Percentiles rank a stretch among this genome's conserved stretches.
phyloP scores from a whole-genome alignment of 2,797 vertebrate genomes.

The Hirundo rustica region DNA sequence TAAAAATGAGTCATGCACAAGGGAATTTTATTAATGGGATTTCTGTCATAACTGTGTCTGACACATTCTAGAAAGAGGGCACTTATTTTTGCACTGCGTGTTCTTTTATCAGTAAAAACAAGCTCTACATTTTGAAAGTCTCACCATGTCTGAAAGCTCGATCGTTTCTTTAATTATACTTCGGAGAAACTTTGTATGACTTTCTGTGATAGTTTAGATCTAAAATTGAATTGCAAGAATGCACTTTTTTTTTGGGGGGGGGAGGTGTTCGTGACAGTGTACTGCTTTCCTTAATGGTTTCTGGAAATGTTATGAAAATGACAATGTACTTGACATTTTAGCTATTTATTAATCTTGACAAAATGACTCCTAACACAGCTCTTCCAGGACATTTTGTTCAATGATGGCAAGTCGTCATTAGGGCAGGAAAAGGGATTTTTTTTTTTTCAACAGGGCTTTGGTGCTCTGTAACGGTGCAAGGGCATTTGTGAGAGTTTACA shows the following conservation, averaged over 20 bases:
- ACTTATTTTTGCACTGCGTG: constrained; percentile 22
- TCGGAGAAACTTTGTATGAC: neutral
- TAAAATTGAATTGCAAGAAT: neutral
- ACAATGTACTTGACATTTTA: neutral
- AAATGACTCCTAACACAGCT: neutral
- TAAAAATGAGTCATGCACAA: constrained; percentile 11
- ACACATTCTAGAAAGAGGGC: neutral
- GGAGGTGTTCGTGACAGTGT: neutral
- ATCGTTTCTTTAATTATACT: neutral
- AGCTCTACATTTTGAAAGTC: neutral
- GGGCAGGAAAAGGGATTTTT: neutral
- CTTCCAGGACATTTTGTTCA: neutral
- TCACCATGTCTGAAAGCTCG: neutral
- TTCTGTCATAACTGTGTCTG: constrained; percentile 7
- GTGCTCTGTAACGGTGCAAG: neutral
- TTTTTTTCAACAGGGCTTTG: neutral
- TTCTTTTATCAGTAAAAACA: constrained; percentile 22
- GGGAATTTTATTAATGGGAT: constrained; percentile 23
- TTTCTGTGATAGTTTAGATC: neutral
- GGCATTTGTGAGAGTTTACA: neutral
- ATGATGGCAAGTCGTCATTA: neutral
- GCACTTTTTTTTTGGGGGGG: accelerated
- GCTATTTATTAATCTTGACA: neutral
- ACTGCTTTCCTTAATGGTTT: neutral
- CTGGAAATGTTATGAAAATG: neutral